phyloP scores from a whole-genome alignment of 2,113 vertebrate species.

The Tachysurus fulvidraco region DNA sequence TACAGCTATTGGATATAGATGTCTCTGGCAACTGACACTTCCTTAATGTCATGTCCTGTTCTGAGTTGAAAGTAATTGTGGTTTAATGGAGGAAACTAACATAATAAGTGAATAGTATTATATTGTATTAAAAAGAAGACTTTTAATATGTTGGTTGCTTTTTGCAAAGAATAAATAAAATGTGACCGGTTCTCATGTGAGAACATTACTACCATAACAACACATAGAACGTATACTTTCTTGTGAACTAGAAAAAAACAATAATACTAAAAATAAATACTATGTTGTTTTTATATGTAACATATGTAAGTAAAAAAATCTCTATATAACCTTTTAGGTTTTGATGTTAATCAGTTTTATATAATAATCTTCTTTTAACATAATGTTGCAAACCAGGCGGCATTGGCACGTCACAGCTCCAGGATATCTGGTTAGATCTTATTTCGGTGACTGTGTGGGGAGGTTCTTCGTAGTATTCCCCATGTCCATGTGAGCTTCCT shows the following conservation, averaged over 20 bases:
- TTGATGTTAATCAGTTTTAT: background rate
- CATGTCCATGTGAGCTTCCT: background rate
- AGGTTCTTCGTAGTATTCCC: background rate
- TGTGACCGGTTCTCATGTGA: background rate
- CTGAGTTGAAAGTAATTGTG: background rate
- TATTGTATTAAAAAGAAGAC: background rate
- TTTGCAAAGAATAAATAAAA: background rate
- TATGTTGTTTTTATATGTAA: background rate
- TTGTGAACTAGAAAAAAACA: background rate
- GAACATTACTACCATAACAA: background rate
- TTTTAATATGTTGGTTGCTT: background rate
- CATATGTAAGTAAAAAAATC: background rate
- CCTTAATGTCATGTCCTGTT: background rate
- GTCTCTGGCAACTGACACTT: background rate
- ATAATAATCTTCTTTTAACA: background rate
- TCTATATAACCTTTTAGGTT: background rate
- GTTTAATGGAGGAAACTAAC: background rate
- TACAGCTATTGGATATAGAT: background rate
- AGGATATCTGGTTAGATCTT: background rate
- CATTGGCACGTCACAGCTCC: background rate
- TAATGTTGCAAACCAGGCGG: background rate
- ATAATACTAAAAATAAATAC: background rate
- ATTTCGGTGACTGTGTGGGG: background rate
- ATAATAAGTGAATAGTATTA: background rate
- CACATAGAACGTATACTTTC: background rate